A percentile compares a stretch with the other conserved stretches of the same genome.
phyloP scores from a whole-genome alignment of 2,113 vertebrate species.

The Tauraco erythrolophus region DNA sequence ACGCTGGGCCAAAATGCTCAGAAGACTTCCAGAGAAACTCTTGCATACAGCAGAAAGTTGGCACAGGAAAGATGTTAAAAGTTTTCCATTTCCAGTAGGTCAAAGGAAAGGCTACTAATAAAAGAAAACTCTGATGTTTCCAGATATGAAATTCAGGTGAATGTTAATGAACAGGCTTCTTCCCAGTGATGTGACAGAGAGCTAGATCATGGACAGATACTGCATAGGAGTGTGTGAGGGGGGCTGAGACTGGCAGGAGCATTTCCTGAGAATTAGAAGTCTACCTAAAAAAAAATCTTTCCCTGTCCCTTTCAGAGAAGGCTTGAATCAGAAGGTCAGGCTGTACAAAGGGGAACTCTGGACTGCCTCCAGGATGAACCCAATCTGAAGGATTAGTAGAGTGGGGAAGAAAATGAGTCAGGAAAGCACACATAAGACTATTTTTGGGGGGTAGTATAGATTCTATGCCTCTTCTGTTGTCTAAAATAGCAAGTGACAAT shows the following conservation, averaged over 20 bases:
- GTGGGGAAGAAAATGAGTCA: not conserved
- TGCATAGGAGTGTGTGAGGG: not conserved
- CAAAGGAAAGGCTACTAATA: not conserved
- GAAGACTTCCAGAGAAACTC: not conserved
- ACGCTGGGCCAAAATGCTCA: fast-evolving
- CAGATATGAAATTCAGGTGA: not conserved
- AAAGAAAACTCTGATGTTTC: not conserved
- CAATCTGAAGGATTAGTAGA: not conserved
- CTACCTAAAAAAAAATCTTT: not conserved
- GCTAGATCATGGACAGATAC: not conserved
- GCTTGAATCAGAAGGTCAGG: not conserved
- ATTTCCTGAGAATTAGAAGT: not conserved
- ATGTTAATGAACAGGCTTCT: not conserved
- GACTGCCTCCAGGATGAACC: not conserved
- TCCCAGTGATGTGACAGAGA: not conserved
- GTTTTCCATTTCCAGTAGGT: not conserved
- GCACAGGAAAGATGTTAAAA: not conserved
- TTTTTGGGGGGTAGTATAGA: not conserved
- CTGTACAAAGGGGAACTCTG: not conserved
- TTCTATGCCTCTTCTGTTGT: not conserved
- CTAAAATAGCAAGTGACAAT: not conserved
- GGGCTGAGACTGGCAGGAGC: not conserved
- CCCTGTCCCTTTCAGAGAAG: not conserved
- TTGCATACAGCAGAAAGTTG: not conserved
- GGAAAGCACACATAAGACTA: not conserved